A percentile compares a stretch with the other conserved stretches of the same genome.
Conservation (phyloP, 2,797 vertebrate species). For the Onychomys arenicola region DNA sequence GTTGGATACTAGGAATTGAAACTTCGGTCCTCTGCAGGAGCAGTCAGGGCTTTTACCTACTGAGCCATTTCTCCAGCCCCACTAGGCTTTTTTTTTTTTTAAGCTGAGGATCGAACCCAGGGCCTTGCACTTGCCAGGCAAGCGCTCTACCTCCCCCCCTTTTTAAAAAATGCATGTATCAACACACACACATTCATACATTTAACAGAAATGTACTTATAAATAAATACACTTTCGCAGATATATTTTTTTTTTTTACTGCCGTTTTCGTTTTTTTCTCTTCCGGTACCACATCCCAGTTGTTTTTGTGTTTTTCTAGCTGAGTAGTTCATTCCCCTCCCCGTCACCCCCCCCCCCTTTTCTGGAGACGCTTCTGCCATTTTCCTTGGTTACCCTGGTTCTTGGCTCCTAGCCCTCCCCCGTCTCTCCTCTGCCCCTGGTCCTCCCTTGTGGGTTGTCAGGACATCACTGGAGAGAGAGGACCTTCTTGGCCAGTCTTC, state of each 20-base stretch:
- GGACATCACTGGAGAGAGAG: not conserved
- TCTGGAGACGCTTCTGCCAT: constrained; percentile 36
- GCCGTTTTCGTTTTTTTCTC: not conserved
- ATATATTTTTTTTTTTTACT: not conserved
- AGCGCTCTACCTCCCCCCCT: too few species aligned
- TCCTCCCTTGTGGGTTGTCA: not conserved
- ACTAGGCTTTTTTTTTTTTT: not conserved
- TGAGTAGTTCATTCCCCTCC: not conserved
- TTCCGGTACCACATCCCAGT: not conserved
- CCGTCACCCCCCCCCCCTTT: not conserved
- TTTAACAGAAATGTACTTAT: not conserved
- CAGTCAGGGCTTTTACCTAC: not conserved
- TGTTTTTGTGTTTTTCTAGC: not conserved
- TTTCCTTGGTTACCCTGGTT: not conserved
- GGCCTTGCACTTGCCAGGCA: too few species aligned
- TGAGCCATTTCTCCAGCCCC: not conserved
- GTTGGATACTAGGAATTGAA: not conserved
- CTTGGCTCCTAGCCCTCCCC: not conserved
- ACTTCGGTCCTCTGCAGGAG: not conserved
- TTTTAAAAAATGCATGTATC: not conserved
- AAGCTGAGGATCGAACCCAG: too few species aligned
- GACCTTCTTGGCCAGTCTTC: not conserved
- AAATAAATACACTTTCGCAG: not conserved
- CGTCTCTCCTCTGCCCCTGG: not conserved
- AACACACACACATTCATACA: not conserved